phyloP scores from a whole-genome alignment of 1,140 invertebrate species.

The Sminthurides bifidus region DNA sequence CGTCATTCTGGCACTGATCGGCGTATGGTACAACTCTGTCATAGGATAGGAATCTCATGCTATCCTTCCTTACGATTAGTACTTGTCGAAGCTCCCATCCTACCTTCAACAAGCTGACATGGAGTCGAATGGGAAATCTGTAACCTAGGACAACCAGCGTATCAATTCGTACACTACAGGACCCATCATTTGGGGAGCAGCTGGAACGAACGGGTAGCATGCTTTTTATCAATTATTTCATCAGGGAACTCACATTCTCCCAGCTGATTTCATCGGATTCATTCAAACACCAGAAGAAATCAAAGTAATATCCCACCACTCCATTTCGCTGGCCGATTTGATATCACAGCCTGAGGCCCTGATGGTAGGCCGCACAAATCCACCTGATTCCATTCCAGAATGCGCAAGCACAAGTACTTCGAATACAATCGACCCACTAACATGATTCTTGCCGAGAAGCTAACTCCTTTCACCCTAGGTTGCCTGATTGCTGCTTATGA shows the following conservation, averaged over 20 bases:
- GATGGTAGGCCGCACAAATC: constrained; percentile 71
- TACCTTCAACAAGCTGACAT: no score
- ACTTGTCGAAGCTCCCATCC: constrained; percentile 95
- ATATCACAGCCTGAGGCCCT: constrained; percentile 97
- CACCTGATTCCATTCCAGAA: neutral
- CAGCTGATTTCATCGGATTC: constrained; percentile 44
- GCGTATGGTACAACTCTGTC: constrained; percentile 95
- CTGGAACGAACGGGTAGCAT: no score
- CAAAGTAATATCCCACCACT: constrained; percentile 47
- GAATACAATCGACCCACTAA: no score
- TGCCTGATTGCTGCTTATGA: no score
- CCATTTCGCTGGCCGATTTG: constrained; percentile 93
- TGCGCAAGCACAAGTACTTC: constrained; percentile 88
- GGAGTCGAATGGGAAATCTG: constrained; percentile 97
- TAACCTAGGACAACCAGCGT: constrained; percentile 33
- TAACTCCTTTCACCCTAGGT: no score
- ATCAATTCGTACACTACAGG: constrained; percentile 40
- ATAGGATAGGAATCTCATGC: constrained; percentile 92
- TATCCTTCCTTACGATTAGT: constrained; percentile 95
- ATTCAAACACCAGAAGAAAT: no score
- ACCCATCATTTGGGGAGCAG: no score
- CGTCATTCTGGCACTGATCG: constrained; percentile 82
- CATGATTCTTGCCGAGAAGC: constrained; percentile 78
- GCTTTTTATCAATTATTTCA: no score
- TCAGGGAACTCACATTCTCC: constrained; percentile 77